Percentiles rank a stretch among this genome's conserved stretches.
Evolutionary conservation across 1,140 invertebrate genomes (phyloP).

Genomic region (Nylanderia fulva): DNA sequence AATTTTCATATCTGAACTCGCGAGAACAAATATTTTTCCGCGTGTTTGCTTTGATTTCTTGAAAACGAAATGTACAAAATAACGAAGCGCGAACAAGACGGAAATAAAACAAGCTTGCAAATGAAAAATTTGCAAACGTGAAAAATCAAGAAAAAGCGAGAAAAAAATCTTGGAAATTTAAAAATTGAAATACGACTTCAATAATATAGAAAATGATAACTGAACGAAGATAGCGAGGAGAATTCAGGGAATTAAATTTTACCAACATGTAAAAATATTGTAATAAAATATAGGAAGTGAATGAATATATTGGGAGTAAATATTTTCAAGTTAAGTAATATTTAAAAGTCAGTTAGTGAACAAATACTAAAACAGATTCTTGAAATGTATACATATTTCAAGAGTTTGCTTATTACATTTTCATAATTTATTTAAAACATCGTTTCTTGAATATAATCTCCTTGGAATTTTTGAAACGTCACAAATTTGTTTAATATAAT

Average conservation of each 20-base stretch:
- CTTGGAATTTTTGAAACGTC: background rate
- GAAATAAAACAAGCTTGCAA: constrained; percentile 27
- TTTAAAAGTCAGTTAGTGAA: background rate
- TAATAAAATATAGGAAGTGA: background rate
- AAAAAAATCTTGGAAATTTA: background rate
- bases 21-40: constrained; percentile 27
- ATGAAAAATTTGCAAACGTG: constrained; percentile 11
- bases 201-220: constrained; percentile 13
- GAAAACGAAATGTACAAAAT: constrained; percentile 24
- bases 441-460: background rate
- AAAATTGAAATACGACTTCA: background rate
- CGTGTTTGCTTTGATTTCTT: constrained; percentile 5
- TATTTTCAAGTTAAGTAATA: background rate
- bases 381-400: background rate
- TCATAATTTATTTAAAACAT: background rate
- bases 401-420: background rate
- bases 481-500: background rate
- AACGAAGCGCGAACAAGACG: background rate
- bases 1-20: constrained; percentile 9
- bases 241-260: background rate
- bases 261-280: background rate
- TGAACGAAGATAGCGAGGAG: background rate
- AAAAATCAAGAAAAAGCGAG: background rate
- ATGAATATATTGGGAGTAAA: background rate
- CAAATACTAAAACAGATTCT: background rate